These are phyloP conservation scores for Diarsia brunnea DNA, from an alignment of 2,888 invertebrate genomes.

Conservation along the genomic window DNA sequence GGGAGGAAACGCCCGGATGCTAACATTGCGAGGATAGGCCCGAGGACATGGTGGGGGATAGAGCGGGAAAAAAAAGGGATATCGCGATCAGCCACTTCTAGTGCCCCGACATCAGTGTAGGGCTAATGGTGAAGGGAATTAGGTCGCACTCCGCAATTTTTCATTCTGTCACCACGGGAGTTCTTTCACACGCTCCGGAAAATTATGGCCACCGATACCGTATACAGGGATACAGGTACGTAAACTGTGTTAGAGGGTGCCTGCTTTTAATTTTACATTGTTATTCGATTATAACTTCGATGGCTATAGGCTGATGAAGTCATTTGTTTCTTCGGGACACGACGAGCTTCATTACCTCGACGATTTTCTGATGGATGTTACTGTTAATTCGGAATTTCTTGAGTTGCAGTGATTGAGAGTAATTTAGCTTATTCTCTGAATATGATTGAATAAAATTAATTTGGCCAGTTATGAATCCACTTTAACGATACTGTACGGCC, in stretches of 20 bases:
- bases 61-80: too few species aligned
- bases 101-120: conserved; percentile 49
- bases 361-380: too few species aligned
- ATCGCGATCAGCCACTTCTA: conserved; percentile 51
- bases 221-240: conserved; percentile 42
- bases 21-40: too few species aligned
- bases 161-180: conserved; percentile 78
- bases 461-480: not conserved
- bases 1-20: too few species aligned
- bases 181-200: conserved; percentile 61
- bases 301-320: not conserved
- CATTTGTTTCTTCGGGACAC: not conserved
- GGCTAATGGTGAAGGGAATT: conserved; percentile 73
- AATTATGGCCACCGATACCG: conserved; percentile 66
- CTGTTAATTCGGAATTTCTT: too few species aligned
- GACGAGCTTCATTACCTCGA: not conserved
- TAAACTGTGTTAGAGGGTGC: not conserved
- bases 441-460: not conserved
- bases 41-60: too few species aligned
- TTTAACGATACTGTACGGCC: too few species aligned
- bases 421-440: not conserved
- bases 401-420: too few species aligned
- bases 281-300: not conserved
- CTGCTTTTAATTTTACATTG: conserved; percentile 7
- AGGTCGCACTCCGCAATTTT: conserved; percentile 78